Base-by-base conservation (phyloP, 2,888 invertebrate genomes). In the Pyrrhia umbra region DNA sequence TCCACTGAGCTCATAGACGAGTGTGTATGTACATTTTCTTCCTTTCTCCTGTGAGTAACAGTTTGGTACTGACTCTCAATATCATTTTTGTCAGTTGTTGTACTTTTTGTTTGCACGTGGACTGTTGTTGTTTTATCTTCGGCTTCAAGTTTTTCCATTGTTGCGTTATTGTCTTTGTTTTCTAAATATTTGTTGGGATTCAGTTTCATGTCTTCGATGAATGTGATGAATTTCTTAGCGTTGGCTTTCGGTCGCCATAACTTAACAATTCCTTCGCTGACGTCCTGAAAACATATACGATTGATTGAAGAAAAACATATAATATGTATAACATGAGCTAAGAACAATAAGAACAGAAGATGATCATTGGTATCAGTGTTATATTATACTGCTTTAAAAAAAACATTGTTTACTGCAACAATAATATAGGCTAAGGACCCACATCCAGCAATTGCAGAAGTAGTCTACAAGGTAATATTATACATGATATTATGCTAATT, bases 181-280 rank as follows among this genome's bases (percentile, higher is more conserved):
- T 65, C 65, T 10, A 89, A 75, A 82, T 90, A 93, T 80, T 91
- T 92, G 6, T 85, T 81, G 2, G 92, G 91, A 59, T 90, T 80
- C 2, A 57, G 66, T 85, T 88, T 92, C 13, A 94, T 70, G 61
- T 93, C 88, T 77, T 90, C 83, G 27, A 93, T 82, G 60, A 93
- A 90, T 51, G 63, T 65, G 47, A 93, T 85, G 23, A 95, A 86
- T 84, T 90, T 90, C 69, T 90, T 91, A 23, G 90, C 89, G 54
- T 94, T 88, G 10, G 84, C 81, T 84, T 88, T 91, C 1, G 92
- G 91, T 65, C 86, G 83, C 94, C 93, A 93, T 75, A 92, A 73
- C 68, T 92, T 93, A 1, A 94, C 86, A 27, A 92, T 86, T 47
- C 92, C 93, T 81, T 94, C 93, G 30, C 91, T 90, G 64, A 92